A percentile compares a stretch with the other conserved stretches of the same genome.
Evolutionary conservation across 2,888 invertebrate genomes (phyloP).

Genomic region (Herminia tarsipennalis): DNA sequence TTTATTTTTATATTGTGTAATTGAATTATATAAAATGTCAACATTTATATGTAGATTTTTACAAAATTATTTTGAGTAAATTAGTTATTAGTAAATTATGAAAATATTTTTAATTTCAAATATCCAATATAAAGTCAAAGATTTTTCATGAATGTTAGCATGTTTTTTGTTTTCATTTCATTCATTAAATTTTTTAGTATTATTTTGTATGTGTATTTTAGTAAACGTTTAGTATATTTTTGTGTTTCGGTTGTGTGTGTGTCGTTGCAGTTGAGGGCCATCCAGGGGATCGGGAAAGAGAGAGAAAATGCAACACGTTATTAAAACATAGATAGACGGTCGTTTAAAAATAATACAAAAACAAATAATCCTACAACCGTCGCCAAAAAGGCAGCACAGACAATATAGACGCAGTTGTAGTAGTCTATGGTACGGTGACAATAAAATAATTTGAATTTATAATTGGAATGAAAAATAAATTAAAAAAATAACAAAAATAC

Average conservation of each 20-base stretch:
- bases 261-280: constrained; percentile 38
- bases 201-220: neutral
- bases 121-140: too few species aligned
- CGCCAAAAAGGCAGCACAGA: constrained; percentile 85
- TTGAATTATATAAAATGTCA: too few species aligned
- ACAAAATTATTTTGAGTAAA: too few species aligned
- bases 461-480: constrained; percentile 24
- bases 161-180: too few species aligned
- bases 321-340: constrained; percentile 59
- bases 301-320: constrained; percentile 86
- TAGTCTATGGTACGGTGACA: constrained; percentile 40
- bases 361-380: constrained; percentile 49
- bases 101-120: too few species aligned
- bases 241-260: constrained; percentile 12
- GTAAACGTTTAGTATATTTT: constrained; percentile 1
- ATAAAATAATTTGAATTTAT: constrained; percentile 29
- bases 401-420: constrained; percentile 60
- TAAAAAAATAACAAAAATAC: constrained; percentile 45
- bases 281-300: constrained; percentile 73
- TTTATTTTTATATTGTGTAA: too few species aligned
- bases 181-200: too few species aligned
- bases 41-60: too few species aligned
- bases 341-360: constrained; percentile 47
- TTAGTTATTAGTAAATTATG: too few species aligned
- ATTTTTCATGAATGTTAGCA: too few species aligned